These are phyloP conservation scores for Coelogynopora nodosa DNA, from an alignment of 2,888 invertebrate genomes.

Conservation along the genomic window DNA sequence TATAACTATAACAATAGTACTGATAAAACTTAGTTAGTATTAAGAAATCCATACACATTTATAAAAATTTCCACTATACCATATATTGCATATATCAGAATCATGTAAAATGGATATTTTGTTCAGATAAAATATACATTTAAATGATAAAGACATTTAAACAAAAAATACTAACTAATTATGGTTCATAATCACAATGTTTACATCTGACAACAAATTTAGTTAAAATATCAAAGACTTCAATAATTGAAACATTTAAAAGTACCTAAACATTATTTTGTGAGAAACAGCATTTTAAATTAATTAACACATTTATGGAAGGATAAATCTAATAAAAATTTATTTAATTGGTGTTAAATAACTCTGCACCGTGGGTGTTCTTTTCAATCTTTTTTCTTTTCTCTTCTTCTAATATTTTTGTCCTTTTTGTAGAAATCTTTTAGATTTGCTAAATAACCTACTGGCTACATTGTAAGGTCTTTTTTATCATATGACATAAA, in stretches of 20 bases:
- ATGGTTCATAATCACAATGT: background rate
- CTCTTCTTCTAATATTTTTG: background rate
- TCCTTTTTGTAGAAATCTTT: background rate
- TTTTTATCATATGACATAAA: background rate
- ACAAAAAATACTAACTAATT: background rate
- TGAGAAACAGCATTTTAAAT: background rate
- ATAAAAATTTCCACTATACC: background rate
- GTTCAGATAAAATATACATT: background rate
- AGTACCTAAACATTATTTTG: background rate
- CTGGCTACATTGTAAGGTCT: background rate
- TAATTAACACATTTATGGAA: background rate
- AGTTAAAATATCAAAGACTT: background rate
- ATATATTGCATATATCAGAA: background rate
- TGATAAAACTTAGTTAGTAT: background rate
- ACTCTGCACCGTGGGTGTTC: background rate
- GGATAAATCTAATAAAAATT: background rate
- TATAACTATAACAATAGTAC: background rate
- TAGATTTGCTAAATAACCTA: background rate
- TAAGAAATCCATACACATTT: background rate
- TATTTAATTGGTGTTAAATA: background rate
- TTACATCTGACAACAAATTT: background rate
- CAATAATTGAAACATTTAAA: background rate
- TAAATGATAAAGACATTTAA: background rate
- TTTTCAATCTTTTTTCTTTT: background rate
- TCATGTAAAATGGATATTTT: background rate